A percentile compares a stretch with the other conserved stretches of the same genome.
Evolutionary conservation across 2,797 vertebrate species (phyloP).

Genomic region (Spea hammondii): DNA sequence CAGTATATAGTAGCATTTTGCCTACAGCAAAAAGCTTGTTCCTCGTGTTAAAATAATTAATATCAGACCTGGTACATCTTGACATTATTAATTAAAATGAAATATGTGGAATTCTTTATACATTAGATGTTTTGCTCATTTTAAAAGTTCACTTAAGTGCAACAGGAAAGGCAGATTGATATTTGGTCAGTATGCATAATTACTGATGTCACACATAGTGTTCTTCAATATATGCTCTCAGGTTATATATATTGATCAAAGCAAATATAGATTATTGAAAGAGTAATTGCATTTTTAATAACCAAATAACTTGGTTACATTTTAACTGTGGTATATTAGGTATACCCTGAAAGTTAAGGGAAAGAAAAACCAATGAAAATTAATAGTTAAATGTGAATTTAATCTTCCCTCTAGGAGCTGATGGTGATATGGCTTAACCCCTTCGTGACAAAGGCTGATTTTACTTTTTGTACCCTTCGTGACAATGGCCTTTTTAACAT

Average conservation of each 20-base stretch:
- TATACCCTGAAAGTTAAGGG: background rate
- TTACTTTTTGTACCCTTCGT: no score
- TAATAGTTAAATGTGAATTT: no score
- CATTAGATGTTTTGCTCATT: constrained; percentile 24
- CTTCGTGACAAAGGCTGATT: no score
- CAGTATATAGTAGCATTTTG: constrained; percentile 10
- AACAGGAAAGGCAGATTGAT: constrained; percentile 27
- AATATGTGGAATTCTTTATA: constrained; percentile 34
- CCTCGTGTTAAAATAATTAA: constrained; percentile 28
- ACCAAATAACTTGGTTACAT: background rate
- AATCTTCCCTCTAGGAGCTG: no score
- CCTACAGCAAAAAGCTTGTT: constrained; percentile 23
- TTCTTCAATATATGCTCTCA: constrained; percentile 24
- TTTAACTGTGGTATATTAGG: background rate
- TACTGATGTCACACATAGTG: constrained; percentile 17
- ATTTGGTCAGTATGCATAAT: constrained; percentile 43
- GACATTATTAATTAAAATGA: constrained; percentile 27
- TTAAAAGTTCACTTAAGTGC: constrained; percentile 6
- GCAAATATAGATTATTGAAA: constrained; percentile 15
- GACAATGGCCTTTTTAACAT: no score
- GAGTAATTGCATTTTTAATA: constrained; percentile 31
- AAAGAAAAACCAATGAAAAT: no score
- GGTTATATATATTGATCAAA: constrained; percentile 31
- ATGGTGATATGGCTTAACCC: no score
- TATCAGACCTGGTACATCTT: constrained; percentile 32